These are phyloP conservation scores for Axis porcinus DNA, from an alignment of 2,113 vertebrate species.

Conservation along the genomic window DNA sequence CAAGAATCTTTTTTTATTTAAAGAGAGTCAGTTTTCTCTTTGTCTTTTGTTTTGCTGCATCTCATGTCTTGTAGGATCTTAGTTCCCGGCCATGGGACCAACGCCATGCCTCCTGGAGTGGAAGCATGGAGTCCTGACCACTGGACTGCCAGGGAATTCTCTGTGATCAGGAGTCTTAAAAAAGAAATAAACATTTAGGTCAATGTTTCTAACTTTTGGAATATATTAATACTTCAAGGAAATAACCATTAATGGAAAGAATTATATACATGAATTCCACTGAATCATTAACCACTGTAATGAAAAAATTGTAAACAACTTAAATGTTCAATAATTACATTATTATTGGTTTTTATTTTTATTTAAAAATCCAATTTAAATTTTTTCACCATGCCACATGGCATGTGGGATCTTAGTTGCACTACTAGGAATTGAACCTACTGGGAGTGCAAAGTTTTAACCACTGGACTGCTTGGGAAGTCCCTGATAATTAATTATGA, in stretches of 20 bases:
- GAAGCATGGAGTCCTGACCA: background rate
- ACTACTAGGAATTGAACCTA: too few species aligned
- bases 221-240: background rate
- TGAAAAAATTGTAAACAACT: background rate
- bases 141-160: background rate
- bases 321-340: background rate
- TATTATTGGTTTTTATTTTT: too few species aligned
- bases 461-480: too few species aligned
- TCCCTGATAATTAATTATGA: background rate
- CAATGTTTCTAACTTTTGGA: background rate
- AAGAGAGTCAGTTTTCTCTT: background rate
- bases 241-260: background rate
- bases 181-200: background rate
- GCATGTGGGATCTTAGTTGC: too few species aligned
- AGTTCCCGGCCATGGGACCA: background rate
- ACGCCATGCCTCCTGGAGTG: background rate
- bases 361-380: too few species aligned
- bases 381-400: too few species aligned
- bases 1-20: background rate
- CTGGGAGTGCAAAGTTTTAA: too few species aligned
- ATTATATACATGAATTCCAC: background rate
- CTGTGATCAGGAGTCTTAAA: background rate
- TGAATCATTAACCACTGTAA: background rate
- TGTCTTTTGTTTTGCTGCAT: background rate
- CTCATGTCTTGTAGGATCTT: background rate